Evolutionary conservation across 2,113 vertebrate species (phyloP).

Genomic region (Pterocles gutturalis): DNA sequence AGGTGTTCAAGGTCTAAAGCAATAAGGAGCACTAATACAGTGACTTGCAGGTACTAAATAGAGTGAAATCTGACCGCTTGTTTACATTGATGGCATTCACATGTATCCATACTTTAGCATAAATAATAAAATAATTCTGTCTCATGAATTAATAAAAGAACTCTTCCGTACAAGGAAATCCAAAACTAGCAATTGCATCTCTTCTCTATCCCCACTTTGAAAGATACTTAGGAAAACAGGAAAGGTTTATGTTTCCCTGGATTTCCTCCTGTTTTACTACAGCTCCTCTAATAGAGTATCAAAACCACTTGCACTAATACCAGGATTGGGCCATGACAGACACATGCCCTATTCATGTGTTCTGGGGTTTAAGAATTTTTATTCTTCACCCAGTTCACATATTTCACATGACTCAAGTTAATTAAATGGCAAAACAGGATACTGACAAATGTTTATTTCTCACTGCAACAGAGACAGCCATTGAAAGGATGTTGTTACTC

Average conservation of each 20-base stretch:
- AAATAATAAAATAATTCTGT: not conserved
- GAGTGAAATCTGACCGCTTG: not conserved
- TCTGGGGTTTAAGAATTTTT: not conserved
- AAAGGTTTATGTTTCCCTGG: not conserved
- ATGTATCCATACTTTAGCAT: not conserved
- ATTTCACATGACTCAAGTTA: constrained; percentile 1
- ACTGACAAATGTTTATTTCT: constrained; percentile 1
- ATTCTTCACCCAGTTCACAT: not conserved
- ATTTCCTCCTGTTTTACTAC: not conserved
- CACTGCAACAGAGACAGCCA: not conserved
- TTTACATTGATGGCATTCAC: not conserved
- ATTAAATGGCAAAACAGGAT: constrained; percentile 26
- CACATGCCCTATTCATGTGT: not conserved
- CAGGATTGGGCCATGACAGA: not conserved
- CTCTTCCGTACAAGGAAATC: not conserved
- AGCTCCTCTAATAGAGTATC: not conserved
- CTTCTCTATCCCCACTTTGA: not conserved
- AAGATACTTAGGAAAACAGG: not conserved
- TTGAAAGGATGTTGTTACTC: constrained; percentile 25
- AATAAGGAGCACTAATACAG: not conserved
- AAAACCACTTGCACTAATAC: not conserved
- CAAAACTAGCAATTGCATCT: not conserved
- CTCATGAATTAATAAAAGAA: not conserved
- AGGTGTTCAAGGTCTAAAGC: not conserved
- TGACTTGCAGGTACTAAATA: not conserved